phyloP scores from a whole-genome alignment of 2,797 vertebrate species.

The Diplodus puntazzo region DNA sequence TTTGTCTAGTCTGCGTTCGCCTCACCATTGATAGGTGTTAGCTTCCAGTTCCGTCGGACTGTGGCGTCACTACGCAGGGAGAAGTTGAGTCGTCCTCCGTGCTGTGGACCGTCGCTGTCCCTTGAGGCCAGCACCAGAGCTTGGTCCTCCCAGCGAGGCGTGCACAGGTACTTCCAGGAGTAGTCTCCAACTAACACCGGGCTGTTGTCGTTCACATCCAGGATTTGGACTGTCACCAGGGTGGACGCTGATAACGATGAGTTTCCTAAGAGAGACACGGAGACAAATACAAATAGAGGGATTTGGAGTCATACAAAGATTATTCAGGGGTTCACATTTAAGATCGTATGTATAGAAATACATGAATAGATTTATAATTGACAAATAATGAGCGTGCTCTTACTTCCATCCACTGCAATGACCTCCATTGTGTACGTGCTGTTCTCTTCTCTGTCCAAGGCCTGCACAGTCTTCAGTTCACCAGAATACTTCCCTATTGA shows the following conservation, averaged over 20 bases:
- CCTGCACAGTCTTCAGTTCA: conserved; percentile 86
- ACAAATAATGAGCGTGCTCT: conserved; percentile 39
- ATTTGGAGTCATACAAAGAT: no score
- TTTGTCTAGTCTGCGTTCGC: background rate
- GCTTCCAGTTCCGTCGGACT: conserved; percentile 87
- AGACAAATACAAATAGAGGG: background rate
- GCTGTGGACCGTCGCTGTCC: conserved; percentile 83
- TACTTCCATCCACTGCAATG: conserved; percentile 86
- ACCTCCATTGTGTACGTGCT: conserved; percentile 88
- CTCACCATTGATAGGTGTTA: conserved; percentile 89
- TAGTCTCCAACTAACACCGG: conserved; percentile 85
- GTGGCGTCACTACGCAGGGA: conserved; percentile 86
- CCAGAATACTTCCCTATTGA: conserved; percentile 87
- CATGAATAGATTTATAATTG: background rate
- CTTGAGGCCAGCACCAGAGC: conserved; percentile 86
- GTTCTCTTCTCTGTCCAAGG: conserved; percentile 86
- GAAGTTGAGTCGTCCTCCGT: conserved; percentile 86
- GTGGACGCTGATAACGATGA: conserved; percentile 85
- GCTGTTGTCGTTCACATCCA: conserved; percentile 86
- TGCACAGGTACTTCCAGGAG: conserved; percentile 89
- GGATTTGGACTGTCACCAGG: conserved; percentile 86
- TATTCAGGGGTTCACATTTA: background rate
- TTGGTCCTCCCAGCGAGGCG: conserved; percentile 87
- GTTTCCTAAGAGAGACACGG: conserved; percentile 77
- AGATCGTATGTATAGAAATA: background rate